Base-by-base conservation (phyloP, 2,888 invertebrate genomes). In the Drosophila formosana region DNA sequence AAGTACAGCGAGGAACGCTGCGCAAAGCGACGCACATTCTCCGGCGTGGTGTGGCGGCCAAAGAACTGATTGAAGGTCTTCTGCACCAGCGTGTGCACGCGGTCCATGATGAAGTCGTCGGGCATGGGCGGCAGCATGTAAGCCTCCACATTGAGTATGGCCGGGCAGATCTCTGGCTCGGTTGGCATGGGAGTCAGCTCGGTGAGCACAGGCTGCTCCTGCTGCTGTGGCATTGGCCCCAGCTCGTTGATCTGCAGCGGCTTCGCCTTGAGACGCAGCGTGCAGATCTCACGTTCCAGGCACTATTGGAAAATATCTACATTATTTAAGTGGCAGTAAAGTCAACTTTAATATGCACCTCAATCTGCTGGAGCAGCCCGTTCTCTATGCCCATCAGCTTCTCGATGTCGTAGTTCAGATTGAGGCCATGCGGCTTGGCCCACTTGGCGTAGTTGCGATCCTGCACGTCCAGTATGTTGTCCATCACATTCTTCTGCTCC, bases 401-500 rank as follows among this genome's bases (percentile, higher is more conserved):
- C 55, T 90, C 89, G 18, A 92, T 86, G 60, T 92, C 92, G 7
- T 68, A 75, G 13, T 84, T 88, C 0, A 90, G 61, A 34, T 88
- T 82, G 0, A 90, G 66, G 13, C 68, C 78, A 11, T 78, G 77
- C 0, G 89, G 89, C 46, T 80, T 85, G 2, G 77, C 72, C 81
- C 85, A 90, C 46, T 90, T 90, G 37, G 63, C 76, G 47, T 78
- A 90, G 71, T 89, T 88, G n/a, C 82, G 83, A 8, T 87, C 82
- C 82, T 94, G 93, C 26, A 85, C 73, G 13, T 90, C 89, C 11
- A 94, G 76, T 4, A 93, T 64, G 47, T 92, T 92, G 3, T 88
- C 82, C n/a, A 95, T 81, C 57, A 93, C 92, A 3, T 92, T 90
- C 74, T 93, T 93, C 75, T 95, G 94, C 53, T 93, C 93, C 47